phyloP scores from a whole-genome alignment of 2,888 invertebrate species.

The Andrena haemorrhoa region DNA sequence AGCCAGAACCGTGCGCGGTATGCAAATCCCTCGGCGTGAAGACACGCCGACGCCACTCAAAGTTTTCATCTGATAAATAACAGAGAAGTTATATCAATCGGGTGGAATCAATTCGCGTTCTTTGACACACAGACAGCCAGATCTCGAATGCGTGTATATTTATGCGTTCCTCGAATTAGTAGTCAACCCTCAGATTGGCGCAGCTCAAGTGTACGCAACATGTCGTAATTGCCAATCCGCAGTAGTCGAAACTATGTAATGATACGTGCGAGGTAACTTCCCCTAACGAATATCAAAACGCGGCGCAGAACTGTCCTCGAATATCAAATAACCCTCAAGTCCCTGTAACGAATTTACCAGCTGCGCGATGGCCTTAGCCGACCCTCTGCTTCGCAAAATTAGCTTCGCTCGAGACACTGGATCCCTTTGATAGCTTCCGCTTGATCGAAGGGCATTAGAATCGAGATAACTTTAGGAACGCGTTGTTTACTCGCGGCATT shows the following conservation, averaged over 20 bases:
- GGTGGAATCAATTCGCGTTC: not conserved
- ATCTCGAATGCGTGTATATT: not conserved
- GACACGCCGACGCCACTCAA: too few relatives aligned
- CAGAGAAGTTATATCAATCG: too few relatives aligned
- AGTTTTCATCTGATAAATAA: not conserved
- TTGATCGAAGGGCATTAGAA: conserved; percentile 16
- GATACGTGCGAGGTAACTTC: conserved; percentile 61
- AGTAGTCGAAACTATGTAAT: conserved; percentile 59
- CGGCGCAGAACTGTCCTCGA: conserved; percentile 44
- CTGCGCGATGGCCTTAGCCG: conserved; percentile 19
- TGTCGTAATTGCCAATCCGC: conserved; percentile 42
- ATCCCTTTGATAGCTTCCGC: not conserved
- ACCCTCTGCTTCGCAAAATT: conserved; percentile 30
- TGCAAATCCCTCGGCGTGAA: too few relatives aligned
- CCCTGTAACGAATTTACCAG: conserved; percentile 40
- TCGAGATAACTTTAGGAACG: not conserved
- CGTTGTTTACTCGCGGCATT: conserved; percentile 9
- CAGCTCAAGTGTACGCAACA: conserved; percentile 37
- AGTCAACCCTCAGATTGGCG: not conserved
- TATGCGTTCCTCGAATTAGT: conserved; percentile 18
- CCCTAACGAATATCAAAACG: conserved; percentile 72
- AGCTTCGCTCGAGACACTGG: conserved; percentile 7
- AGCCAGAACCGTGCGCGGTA: too few relatives aligned
- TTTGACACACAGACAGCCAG: not conserved
- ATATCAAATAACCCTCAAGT: conserved; percentile 64